Evolutionary conservation across 2,113 vertebrate species (phyloP).

Genomic region (Caracal caracal): DNA sequence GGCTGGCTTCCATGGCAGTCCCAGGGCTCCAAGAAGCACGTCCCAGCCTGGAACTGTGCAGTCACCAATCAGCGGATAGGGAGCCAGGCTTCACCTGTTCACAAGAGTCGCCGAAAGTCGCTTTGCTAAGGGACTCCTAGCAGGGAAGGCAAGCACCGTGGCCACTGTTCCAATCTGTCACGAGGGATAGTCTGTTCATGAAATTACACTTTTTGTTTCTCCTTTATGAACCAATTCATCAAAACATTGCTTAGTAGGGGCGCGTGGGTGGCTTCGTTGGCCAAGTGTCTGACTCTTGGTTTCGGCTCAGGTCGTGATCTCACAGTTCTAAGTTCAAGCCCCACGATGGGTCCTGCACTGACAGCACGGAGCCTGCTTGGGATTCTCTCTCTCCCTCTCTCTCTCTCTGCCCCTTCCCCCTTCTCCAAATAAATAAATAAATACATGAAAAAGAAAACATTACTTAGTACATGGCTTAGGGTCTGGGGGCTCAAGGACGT

Average conservation of each 20-base stretch:
- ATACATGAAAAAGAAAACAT: not conserved
- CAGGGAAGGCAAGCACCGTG: not conserved
- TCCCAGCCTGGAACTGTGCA: accelerated
- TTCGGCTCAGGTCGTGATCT: too few relatives aligned
- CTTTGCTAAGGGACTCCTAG: not conserved
- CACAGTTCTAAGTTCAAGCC: too few relatives aligned
- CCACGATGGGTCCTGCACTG: too few relatives aligned
- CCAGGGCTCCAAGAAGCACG: not conserved
- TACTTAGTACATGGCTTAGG: not conserved
- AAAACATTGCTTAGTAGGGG: not conserved
- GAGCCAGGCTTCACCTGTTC: too few relatives aligned
- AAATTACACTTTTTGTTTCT: not conserved
- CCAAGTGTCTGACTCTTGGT: too few relatives aligned
- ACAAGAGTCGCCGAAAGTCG: accelerated
- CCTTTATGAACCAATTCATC: not conserved
- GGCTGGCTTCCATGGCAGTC: not conserved
- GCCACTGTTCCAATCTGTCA: too few relatives aligned
- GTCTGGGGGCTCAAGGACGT: not conserved
- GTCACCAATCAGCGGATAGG: not conserved
- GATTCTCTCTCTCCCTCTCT: too few relatives aligned
- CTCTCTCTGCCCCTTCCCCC: too few relatives aligned
- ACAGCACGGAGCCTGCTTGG: too few relatives aligned
- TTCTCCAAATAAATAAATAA: too few relatives aligned
- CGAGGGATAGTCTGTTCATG: too few relatives aligned
- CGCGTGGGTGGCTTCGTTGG: too few relatives aligned